Conservation (phyloP, 1,140 invertebrate species). For the Pomacea maculata region DNA sequence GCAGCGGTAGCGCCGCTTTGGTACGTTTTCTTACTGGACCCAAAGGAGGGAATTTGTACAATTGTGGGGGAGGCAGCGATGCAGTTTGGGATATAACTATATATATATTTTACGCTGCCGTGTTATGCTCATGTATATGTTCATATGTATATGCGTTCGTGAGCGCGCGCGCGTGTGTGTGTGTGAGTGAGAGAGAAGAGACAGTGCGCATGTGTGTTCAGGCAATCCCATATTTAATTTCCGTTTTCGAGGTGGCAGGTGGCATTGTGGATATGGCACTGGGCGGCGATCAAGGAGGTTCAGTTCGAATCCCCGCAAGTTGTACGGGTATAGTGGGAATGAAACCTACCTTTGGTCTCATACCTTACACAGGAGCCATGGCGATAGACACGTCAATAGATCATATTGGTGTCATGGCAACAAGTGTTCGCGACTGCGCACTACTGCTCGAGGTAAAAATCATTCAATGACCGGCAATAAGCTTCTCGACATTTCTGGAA, state of each 20-base stretch:
- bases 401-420: conserved; percentile 54
- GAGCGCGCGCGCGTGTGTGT: too few relatives aligned
- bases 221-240: too few relatives aligned
- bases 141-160: too few relatives aligned
- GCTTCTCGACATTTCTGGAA: too few relatives aligned
- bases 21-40: conserved; percentile 2
- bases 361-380: conserved; percentile 51
- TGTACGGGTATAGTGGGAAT: conserved; percentile 59
- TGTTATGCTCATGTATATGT: too few relatives aligned
- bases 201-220: too few relatives aligned
- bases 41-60: too few relatives aligned
- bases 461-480: not conserved
- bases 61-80: too few relatives aligned
- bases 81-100: too few relatives aligned
- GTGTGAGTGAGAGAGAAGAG: too few relatives aligned
- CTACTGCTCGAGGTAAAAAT: conserved; percentile 48
- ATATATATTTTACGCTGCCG: too few relatives aligned
- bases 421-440: conserved; percentile 52
- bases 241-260: conserved; percentile 31
- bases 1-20: conserved; percentile 34
- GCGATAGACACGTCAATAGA: conserved; percentile 45
- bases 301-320: conserved; percentile 56
- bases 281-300: conserved; percentile 54
- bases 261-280: conserved; percentile 51
- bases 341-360: conserved; percentile 60